Evolutionary conservation across 2,797 vertebrate species (phyloP), one percentile per base, ranked within the genome.

Genomic region (Champsocephalus esox): DNA sequence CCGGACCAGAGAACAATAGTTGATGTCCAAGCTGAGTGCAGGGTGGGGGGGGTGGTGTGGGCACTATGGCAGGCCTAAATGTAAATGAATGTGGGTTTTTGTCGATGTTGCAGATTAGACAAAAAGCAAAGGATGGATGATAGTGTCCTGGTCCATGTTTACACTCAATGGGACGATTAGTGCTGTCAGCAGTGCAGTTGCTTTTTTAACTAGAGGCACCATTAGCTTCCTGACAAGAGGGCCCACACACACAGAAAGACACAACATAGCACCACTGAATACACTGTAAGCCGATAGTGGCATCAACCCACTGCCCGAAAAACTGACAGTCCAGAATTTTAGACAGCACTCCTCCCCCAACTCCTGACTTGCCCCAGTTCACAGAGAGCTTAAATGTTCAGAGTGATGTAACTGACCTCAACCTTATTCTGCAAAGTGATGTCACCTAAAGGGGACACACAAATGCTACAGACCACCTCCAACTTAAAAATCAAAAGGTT

Each of bases 101-200:
- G 88, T 90, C 88, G 83, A 84, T 70, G 76, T 16, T 75, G 79
- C 84, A 87, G 57, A 83, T 48, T n/a, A 66, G 32, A 80, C 73
- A 85, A 63, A 86, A 75, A 82, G 38, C 51, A 3, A 72, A 75
- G 64, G 55, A 68, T 34, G 19, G 8, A 75, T 60, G n/a, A 70
- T 57, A 45, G 67, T 12, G 57, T 73, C 45, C 66, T 77, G 63
- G 72, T 79, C 56, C 44, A 38, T 45, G n/a, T 63, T 51, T 45
- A 1, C 55, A 21, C 24, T 84, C 81, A 83, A 85, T 78, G 51
- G 74, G 58, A 41, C 79, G 77, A 85, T 88, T 79, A 82, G 77
- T 65, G 46, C 66, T 76, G 75, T 88, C 88, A 89, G 87, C 85
- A 86, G 59, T 52, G 75, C 48, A 70, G 63, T 11, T 58, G 52